Base-by-base conservation (phyloP, 2,888 invertebrate genomes). In the Epistrophe eligans region DNA sequence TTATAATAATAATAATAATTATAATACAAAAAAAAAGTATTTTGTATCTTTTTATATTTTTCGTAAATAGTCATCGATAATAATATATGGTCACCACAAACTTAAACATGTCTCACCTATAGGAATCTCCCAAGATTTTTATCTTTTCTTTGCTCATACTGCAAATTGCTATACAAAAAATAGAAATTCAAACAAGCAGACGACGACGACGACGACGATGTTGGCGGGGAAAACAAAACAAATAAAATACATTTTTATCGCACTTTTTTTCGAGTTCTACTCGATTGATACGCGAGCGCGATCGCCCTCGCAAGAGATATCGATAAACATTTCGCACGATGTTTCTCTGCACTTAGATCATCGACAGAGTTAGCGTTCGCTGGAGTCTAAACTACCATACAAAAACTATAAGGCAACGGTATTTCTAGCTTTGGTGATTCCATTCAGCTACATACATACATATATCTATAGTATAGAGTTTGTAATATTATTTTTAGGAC, bases 351-450 rank as follows among this genome's bases (percentile, higher is more conserved):
- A 91, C 90, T 91, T 91, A 91, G 91, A 91, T 91, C 91, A 91
- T 91, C 91, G 91, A 90, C 89, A 90, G 89, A 91, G 90, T 91
- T 91, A 91, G 91, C 77, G 55, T 24, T 62, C 66, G 45, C 19
- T 48, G 48, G 32, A 58, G 72, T 66, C 83, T 45, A 35, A 60
- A 58, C 57, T 48, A 45, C 55, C 66, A 71, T 24, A 32, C 43
- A 71, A 71, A n/a, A 52, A 43, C 43, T 71, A 79, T 52, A 67
- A 50, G 38, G 24, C 38, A 64, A 52, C 40, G 32, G 50, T 15
- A 52, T 52, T 52, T 28, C 13, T 19, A 60, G 43, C 32, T 13
- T 13, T 19, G 40, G 45, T 19, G 38, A 66, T 76, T 66, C 66
- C 57, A 64, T 77, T 60, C 35, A 32, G 43, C 52, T 24, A 7